Evolutionary conservation across 1,140 invertebrate genomes (phyloP), one percentile per base, ranked within the genome.

Genomic region (Galleria mellonella): DNA sequence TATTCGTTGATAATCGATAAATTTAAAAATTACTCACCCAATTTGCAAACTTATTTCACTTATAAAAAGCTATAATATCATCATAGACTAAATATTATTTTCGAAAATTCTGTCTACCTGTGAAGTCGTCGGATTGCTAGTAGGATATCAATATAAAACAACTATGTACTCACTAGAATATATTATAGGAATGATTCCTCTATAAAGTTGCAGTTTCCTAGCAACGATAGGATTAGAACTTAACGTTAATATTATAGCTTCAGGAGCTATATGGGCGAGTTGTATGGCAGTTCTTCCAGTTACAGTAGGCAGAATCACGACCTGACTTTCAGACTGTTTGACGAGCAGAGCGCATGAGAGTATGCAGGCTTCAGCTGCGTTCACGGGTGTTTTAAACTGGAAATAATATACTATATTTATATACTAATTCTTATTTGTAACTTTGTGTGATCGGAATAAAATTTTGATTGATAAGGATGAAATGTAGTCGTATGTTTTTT

Each of bases 351-450:
- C 48, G 42, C 59, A 54, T 0, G 48, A 48, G 15, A 55, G 11
- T 7, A 50, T 38, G 12, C 38, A 47, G 7, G 46, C 60, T 45
- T 58, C 52, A 1, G 55, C 63, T 9, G 59, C 59, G 10, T 54
- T 66, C 0, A 59, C 53, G 10, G 63, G 63, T 14, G 43, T 43
- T n/a, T 42, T 51, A 10, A 55, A 48, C 56, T 60, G 29, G 9
- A 55, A 44, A 27, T 37, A 30, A 7, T 33, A 11, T 33, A 10
- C 2, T 13, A 35, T 35, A 35, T 35, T 6, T 12, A 13, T 3
- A 2, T 9, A 23, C 2, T 23, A 23, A 3, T 9, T 4, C 9
- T 32, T 2, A 32, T 32, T 32, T 23, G 6, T 6, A 3, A 23
- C 17, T n/a, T n/a, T n/a, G n/a, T n/a, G n/a, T n/a, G n/a, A n/a